Conservation (phyloP, 2,113 vertebrate species). For the Propithecus coquereli region DNA sequence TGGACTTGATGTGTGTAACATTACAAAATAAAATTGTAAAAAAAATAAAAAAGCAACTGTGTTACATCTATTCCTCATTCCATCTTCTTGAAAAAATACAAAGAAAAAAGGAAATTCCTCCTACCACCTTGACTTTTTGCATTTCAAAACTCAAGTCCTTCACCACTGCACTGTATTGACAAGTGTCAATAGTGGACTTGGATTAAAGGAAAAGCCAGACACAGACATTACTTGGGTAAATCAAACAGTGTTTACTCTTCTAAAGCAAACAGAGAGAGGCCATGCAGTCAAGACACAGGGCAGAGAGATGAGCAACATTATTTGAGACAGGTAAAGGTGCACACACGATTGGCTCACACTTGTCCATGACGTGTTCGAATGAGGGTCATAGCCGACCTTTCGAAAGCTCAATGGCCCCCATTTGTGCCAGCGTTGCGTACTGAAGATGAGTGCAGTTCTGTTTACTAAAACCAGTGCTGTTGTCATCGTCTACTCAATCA, state of each 20-base stretch:
- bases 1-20: not conserved
- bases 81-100: not conserved
- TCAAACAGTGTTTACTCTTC: conserved; percentile 5
- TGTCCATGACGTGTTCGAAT: not conserved
- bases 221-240: conserved; percentile 28
- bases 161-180: not conserved
- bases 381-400: not conserved
- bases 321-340: not conserved
- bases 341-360: not conserved
- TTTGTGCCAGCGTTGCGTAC: not conserved
- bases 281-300: not conserved
- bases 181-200: conserved; percentile 13
- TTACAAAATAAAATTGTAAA: not conserved
- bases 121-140: not conserved
- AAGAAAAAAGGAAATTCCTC: not conserved
- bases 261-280: not conserved
- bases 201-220: conserved; percentile 15
- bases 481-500: not conserved
- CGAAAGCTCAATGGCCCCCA: not conserved
- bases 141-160: not conserved
- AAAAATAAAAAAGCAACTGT: not conserved
- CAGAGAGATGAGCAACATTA: not conserved
- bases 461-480: not conserved
- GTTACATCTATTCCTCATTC: not conserved
- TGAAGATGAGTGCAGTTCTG: not conserved